Conservation (phyloP, 2,797 vertebrate species). For the Thalassophryne amazonica region DNA sequence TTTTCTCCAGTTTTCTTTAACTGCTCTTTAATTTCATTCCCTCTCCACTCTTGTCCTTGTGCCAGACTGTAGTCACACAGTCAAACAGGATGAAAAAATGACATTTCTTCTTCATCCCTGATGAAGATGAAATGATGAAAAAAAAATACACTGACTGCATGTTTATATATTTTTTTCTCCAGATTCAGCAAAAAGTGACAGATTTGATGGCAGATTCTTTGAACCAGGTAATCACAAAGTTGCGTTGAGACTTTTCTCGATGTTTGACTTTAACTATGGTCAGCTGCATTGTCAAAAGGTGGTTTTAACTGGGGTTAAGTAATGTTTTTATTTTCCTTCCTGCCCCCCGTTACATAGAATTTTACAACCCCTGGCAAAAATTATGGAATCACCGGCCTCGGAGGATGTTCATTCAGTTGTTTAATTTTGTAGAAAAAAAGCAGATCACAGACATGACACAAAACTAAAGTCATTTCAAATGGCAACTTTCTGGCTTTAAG, state of each 20-base stretch:
- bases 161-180: background rate
- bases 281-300: constrained; percentile 30
- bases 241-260: constrained; percentile 37
- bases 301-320: constrained; percentile 51
- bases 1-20: constrained; percentile 66
- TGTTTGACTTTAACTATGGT: constrained; percentile 16
- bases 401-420: no score
- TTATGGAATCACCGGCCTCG: no score
- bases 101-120: no score
- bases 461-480: no score
- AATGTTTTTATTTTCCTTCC: constrained; percentile 35
- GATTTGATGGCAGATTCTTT: constrained; percentile 36
- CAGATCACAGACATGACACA: no score
- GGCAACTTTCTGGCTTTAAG: no score
- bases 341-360: no score
- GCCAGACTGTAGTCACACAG: constrained; percentile 59
- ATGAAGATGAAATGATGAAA: no score
- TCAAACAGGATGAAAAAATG: no score
- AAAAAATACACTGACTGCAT: constrained; percentile 1
- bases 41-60: constrained; percentile 54
- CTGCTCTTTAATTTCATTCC: constrained; percentile 60
- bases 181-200: constrained; percentile 28
- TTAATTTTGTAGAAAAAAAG: no score
- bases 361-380: no score
- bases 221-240: constrained; percentile 43